A percentile compares a stretch with the other conserved stretches of the same genome.
phyloP scores from a whole-genome alignment of 2,888 invertebrate genomes.

The Rhopalosiphum nymphaeae region DNA sequence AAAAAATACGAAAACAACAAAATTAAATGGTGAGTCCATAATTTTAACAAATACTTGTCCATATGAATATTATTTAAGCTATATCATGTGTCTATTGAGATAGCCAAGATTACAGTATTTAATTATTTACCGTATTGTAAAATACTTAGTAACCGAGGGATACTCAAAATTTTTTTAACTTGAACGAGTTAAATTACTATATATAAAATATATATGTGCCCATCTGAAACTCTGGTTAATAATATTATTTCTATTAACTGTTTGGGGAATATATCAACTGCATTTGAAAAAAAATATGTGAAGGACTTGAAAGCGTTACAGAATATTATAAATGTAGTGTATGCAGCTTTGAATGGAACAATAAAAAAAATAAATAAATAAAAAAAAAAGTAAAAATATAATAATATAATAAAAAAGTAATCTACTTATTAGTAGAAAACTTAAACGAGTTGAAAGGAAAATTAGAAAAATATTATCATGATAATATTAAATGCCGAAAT shows the following conservation, averaged over 20 bases:
- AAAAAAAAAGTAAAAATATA: no score
- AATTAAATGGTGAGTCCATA: slow-evolving; percentile 8
- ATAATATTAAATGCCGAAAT: not conserved
- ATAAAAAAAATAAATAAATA: no score
- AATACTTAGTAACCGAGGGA: no score
- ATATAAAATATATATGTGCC: no score
- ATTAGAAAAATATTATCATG: not conserved
- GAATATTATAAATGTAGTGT: not conserved
- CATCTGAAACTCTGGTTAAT: not conserved
- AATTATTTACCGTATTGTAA: no score
- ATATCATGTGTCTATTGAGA: no score
- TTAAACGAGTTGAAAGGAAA: not conserved
- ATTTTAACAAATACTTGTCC: not conserved
- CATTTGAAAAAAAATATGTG: not conserved
- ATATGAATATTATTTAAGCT: no score
- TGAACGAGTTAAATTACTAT: no score
- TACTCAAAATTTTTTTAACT: no score
- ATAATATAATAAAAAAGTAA: no score
- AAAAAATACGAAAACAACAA: slow-evolving; percentile 5
- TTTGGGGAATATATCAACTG: not conserved
- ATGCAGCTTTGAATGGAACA: not conserved
- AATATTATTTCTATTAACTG: slow-evolving; percentile 5
- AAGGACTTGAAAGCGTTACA: not conserved
- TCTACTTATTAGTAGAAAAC: not conserved
- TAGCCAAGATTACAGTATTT: no score